Percentiles rank a stretch among this genome's conserved stretches.
Conservation (phyloP, 1,140 invertebrate genomes). For the Aculops lycopersici region DNA sequence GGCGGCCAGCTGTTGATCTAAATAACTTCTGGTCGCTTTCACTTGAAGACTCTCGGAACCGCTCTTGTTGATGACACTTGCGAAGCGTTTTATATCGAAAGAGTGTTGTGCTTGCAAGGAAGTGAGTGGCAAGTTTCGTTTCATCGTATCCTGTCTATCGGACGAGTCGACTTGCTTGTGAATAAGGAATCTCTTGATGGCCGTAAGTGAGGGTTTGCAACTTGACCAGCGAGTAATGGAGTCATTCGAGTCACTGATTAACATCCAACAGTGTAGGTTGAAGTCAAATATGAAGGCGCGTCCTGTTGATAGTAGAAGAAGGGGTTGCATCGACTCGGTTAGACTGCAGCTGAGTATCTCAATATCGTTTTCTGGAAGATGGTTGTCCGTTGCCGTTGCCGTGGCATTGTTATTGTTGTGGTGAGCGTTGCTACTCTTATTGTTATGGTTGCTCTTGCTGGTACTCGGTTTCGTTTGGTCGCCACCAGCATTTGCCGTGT, state of each 20-base stretch:
- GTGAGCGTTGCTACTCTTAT: too few species aligned
- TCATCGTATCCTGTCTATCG: neutral
- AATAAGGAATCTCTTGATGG: neutral
- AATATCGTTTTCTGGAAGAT: slow-evolving; percentile 11
- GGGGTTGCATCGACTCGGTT: slow-evolving; percentile 25
- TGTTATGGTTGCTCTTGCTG: too few species aligned
- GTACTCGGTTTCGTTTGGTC: too few species aligned
- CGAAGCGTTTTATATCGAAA: slow-evolving; percentile 1
- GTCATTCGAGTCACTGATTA: slow-evolving; percentile 15
- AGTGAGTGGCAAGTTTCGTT: neutral
- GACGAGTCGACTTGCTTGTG: neutral
- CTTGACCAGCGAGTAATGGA: slow-evolving; percentile 15
- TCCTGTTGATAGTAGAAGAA: slow-evolving; percentile 29
- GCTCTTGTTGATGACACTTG: slow-evolving; percentile 9
- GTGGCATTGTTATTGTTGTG: too few species aligned
- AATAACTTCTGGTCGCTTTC: slow-evolving; percentile 27
- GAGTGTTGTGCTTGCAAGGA: slow-evolving; percentile 5
- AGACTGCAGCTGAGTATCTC: slow-evolving; percentile 23
- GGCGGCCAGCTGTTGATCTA: slow-evolving; percentile 37
- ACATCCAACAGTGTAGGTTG: slow-evolving; percentile 26
- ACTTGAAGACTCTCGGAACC: slow-evolving; percentile 11
- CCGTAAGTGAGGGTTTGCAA: slow-evolving; percentile 12
- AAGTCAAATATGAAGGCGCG: slow-evolving; percentile 29
- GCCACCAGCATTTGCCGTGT: too few species aligned
- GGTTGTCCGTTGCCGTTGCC: too few species aligned